These are phyloP conservation scores for Magallana angulata DNA, from an alignment of 1,140 invertebrate genomes.

Conservation along the genomic window DNA sequence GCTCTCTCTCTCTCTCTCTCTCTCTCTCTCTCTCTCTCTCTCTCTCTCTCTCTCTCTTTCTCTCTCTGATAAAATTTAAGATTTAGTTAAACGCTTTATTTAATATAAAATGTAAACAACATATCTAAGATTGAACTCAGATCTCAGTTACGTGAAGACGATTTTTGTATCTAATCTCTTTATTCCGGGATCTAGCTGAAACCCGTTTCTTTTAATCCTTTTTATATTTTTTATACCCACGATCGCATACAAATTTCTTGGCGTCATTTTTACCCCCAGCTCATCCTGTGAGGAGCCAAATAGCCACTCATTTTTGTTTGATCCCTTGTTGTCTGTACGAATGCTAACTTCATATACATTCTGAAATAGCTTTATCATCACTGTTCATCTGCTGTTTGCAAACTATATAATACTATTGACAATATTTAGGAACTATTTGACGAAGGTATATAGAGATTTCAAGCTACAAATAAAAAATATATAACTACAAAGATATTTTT, in stretches of 20 bases:
- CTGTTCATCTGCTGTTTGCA: not conserved
- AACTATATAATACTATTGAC: constrained; percentile 27
- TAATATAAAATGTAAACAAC: not conserved
- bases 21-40: no score
- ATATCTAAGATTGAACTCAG: not conserved
- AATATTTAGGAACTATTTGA: constrained; percentile 31
- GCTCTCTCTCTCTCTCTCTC: no score
- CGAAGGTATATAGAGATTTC: constrained; percentile 20
- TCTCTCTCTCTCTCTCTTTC: no score
- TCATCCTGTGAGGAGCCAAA: not conserved
- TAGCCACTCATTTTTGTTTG: not conserved
- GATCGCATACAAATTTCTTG: not conserved
- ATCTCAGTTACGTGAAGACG: not conserved
- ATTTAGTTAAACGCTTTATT: not conserved
- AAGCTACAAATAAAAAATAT: not conserved
- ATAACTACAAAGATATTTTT: constrained; percentile 12
- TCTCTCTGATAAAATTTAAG: not conserved
- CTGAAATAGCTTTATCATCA: not conserved
- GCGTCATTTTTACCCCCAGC: not conserved
- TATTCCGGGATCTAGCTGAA: not conserved
- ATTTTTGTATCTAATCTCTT: not conserved
- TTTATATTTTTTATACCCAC: not conserved
- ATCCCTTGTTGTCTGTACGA: not conserved
- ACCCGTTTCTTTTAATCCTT: not conserved
- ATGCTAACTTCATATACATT: constrained; percentile 10